Conservation (phyloP, 2,797 vertebrate genomes). For the Hypotaenidia okinawae region DNA sequence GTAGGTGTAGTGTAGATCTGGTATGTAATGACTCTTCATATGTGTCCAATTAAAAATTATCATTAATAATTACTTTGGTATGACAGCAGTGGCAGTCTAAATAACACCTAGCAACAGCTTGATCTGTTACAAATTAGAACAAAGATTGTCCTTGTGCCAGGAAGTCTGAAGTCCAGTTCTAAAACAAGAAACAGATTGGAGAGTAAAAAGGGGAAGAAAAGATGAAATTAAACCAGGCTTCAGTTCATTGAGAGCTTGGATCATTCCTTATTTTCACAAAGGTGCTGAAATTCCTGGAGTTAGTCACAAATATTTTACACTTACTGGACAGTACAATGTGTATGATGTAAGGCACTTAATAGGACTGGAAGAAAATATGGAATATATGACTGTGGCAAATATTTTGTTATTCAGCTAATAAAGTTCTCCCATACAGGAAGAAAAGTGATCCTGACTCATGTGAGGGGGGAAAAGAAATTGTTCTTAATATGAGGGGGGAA, state of each 20-base stretch:
- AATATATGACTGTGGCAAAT: background rate
- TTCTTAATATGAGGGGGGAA: background rate
- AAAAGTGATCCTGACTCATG: rapidly evolving
- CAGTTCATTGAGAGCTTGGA: background rate
- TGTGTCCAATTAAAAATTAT: background rate
- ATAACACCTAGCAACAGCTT: background rate
- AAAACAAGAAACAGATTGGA: background rate
- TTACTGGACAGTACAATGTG: background rate
- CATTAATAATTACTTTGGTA: background rate
- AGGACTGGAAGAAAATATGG: background rate
- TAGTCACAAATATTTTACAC: background rate
- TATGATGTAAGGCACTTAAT: background rate
- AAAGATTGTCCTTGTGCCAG: background rate
- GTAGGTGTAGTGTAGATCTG: background rate
- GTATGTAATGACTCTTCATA: background rate
- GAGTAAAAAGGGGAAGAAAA: background rate
- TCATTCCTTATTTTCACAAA: background rate
- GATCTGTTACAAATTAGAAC: background rate
- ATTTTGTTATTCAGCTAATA: background rate
- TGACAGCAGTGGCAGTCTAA: background rate
- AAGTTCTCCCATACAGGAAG: background rate
- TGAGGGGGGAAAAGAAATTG: background rate
- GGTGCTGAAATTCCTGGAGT: background rate
- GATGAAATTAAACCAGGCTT: background rate
- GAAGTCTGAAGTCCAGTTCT: background rate